phyloP scores from a whole-genome alignment of 2,888 invertebrate genomes.

The Nezara viridula region DNA sequence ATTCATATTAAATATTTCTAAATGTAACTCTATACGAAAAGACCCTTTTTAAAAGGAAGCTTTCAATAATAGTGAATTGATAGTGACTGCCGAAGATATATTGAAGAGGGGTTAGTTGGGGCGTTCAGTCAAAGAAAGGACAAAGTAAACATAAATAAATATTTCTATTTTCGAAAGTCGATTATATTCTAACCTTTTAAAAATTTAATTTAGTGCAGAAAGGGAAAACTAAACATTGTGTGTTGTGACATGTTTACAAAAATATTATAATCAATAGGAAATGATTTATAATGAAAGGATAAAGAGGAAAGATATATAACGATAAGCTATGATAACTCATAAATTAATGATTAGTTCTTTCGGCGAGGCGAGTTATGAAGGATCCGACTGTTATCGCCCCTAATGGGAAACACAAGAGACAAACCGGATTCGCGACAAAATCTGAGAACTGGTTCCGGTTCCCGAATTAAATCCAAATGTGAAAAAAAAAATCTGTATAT shows the following conservation, averaged over 20 bases:
- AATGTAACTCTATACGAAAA: no score
- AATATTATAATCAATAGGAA: no score
- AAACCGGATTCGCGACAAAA: constrained; percentile 22
- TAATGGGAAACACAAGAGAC: background rate
- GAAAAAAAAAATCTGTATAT: background rate
- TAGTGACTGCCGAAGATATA: no score
- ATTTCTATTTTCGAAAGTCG: no score
- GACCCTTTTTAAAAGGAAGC: no score
- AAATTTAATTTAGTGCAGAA: background rate
- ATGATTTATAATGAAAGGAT: no score
- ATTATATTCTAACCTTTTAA: no score
- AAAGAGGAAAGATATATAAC: background rate
- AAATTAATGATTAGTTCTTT: background rate
- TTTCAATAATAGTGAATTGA: no score
- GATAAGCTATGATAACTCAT: background rate
- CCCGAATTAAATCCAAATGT: constrained; percentile 4
- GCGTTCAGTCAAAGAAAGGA: no score
- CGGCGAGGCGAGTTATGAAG: background rate
- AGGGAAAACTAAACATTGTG: background rate
- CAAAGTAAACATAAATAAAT: no score
- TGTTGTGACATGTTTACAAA: background rate
- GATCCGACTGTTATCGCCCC: background rate
- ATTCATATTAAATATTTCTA: no score
- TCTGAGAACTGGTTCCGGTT: background rate
- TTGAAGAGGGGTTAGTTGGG: no score